Conservation (phyloP, 1,140 invertebrate species). For the Pollicipes pollicipes region DNA sequence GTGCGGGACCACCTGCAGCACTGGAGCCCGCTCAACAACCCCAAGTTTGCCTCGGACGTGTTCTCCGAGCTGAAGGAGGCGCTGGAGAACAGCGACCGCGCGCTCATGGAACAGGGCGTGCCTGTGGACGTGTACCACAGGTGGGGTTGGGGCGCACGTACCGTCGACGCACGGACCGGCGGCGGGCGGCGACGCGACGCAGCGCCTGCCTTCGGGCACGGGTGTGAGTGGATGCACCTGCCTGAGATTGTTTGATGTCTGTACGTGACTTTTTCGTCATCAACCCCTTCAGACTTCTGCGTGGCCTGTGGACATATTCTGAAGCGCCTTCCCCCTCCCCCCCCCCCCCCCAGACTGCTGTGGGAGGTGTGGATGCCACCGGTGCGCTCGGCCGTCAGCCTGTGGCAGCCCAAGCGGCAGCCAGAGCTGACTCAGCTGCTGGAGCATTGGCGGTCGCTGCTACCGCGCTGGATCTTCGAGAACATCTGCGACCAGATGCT, state of each 20-base stretch:
- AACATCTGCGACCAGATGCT: constrained; percentile 66
- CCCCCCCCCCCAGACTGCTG: constrained; percentile 37
- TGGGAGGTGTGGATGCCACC: constrained; percentile 82
- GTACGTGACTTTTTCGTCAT: too few species aligned
- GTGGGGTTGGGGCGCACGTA: too few species aligned
- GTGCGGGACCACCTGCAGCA: constrained; percentile 43
- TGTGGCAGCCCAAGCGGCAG: constrained; percentile 52
- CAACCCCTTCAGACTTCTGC: too few species aligned
- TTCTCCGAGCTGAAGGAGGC: constrained; percentile 5
- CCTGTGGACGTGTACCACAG: background rate
- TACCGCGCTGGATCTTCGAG: constrained; percentile 66
- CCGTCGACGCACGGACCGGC: too few species aligned
- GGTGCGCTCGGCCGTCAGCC: constrained; percentile 38
- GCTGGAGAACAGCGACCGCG: background rate
- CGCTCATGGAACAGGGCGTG: too few species aligned
- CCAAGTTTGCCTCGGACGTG: constrained; percentile 25
- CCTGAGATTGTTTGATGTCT: too few species aligned
- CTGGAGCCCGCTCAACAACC: constrained; percentile 54
- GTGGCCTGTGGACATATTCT: too few species aligned
- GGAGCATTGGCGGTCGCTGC: constrained; percentile 55
- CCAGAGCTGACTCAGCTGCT: constrained; percentile 58
- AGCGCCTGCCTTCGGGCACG: too few species aligned
- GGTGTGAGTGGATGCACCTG: too few species aligned
- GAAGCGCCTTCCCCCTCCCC: too few species aligned
- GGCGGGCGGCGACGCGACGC: too few species aligned